Base-by-base conservation (phyloP, 2,888 invertebrate genomes). In the Oxyscelio sp. region DNA sequence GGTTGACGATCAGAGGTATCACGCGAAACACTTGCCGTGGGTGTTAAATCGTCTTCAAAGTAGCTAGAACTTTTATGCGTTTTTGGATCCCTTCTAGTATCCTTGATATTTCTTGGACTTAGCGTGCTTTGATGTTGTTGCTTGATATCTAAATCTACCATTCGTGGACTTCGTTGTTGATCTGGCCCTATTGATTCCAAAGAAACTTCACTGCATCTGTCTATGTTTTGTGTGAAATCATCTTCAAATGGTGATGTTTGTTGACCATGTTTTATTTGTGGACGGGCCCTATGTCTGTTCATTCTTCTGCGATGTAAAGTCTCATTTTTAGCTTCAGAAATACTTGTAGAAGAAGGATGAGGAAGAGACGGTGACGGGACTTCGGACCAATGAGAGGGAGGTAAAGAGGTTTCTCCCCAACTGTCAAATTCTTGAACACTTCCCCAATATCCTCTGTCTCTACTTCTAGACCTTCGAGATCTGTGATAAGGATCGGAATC, bases 171-270 rank as follows among this genome's bases (percentile, higher is more conserved):
- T 13, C 90, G 65, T 63, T 77, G 73, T 17, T 65, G 78, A 19
- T 93, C 93, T 1, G 86, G 83, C 1, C 80, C 77, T 3, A 87
- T 58, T 0, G 92, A 56, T 22, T 94, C 93, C 1, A 86, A 85
- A 0, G 89, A 89, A 0, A 92, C 79, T 24, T 92, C 85, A 89
- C 90, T 75, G 6, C 90, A 90, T 40, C 81, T 71, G 4, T 93
- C 95, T 0, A 95, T 94, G 8, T 94, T 93, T 48, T 95, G 96
- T 0, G 95, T 95, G 88, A 95, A 96, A 84, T 96, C 96, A 83
- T 96, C 95, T 79, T 96, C 96, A 90, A 96, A 96, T 0, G 96
- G 96, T 52, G 96, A 95, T 22, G 94, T 93, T 68, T 95, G 95
- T 50, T 90, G 90, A 4, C 87, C 80, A 13, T 95, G 95, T 13